Evolutionary conservation across 37 sponge, comb jelly and placozoan species (phyloP).

Genomic region (Chondrosia reniformis): DNA sequence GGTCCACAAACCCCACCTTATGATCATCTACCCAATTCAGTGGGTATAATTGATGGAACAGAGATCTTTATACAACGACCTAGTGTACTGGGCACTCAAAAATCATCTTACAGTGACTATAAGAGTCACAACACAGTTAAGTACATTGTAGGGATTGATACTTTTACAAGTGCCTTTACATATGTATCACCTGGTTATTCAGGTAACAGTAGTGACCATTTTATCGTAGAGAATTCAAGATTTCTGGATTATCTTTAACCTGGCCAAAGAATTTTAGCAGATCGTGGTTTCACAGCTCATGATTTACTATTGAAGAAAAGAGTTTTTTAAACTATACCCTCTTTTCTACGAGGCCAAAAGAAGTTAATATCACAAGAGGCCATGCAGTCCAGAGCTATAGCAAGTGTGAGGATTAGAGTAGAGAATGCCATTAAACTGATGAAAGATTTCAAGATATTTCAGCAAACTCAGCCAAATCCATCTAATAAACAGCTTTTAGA

Average conservation of each 20-base stretch:
- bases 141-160: conserved; percentile 18
- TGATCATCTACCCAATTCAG: not conserved
- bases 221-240: not conserved
- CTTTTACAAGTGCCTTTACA: conserved; percentile 5
- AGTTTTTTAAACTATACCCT: conserved; percentile 17
- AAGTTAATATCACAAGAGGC: conserved; percentile 4
- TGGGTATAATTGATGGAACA: conserved; percentile 4
- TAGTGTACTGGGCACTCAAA: not conserved
- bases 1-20: not conserved
- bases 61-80: conserved; percentile 4
- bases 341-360: conserved; percentile 1
- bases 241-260: not conserved
- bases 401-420: conserved; percentile 15
- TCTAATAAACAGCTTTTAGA: conserved; percentile 22
- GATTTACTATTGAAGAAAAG: not conserved
- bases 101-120: conserved; percentile 19
- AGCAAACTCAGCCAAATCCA: conserved; percentile 13
- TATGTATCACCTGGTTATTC: conserved; percentile 2
- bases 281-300: conserved; percentile 12
- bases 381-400: not conserved
- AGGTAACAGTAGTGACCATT: conserved; percentile 5
- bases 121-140: conserved; percentile 26
- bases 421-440: conserved; percentile 23
- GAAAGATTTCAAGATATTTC: conserved; percentile 26
- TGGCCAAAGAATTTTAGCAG: conserved; percentile 23